Conservation (phyloP, 2,113 vertebrate genomes). For the Bambusicola thoracicus region DNA sequence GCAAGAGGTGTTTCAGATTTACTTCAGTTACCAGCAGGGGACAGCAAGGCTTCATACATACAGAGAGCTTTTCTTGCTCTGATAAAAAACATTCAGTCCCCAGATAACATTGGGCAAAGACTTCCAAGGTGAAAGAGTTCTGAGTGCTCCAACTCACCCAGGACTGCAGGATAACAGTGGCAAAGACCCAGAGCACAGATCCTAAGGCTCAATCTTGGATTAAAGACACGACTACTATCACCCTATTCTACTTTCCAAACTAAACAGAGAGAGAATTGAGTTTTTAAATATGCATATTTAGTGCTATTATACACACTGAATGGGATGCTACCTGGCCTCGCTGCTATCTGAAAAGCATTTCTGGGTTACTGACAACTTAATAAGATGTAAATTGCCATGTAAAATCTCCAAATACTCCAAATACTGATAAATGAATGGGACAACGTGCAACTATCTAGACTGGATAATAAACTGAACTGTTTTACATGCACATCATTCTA, state of each 20-base stretch:
- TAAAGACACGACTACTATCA: not conserved
- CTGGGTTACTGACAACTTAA: not conserved
- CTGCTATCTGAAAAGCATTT: not conserved
- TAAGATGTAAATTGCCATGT: not conserved
- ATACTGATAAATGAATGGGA: not conserved
- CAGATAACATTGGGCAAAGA: not conserved
- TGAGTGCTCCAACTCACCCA: not conserved
- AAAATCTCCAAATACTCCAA: not conserved
- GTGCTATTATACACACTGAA: not conserved
- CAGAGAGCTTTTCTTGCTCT: not conserved
- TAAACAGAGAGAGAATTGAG: not conserved
- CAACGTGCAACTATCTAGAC: not conserved
- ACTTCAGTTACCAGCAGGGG: slow-evolving; percentile 23
- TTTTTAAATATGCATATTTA: not conserved
- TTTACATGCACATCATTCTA: not conserved
- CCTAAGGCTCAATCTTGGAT: not conserved
- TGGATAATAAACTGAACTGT: not conserved
- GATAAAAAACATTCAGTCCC: not conserved
- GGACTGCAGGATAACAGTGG: not conserved
- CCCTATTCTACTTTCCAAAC: not conserved
- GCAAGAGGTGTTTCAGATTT: not conserved
- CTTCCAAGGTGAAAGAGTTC: not conserved
- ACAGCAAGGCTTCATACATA: not conserved
- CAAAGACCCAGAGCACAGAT: rapidly evolving
- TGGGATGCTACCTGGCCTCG: not conserved